phyloP scores from a whole-genome alignment of 2,888 invertebrate species.

The Cataglyphis altisquamis region DNA sequence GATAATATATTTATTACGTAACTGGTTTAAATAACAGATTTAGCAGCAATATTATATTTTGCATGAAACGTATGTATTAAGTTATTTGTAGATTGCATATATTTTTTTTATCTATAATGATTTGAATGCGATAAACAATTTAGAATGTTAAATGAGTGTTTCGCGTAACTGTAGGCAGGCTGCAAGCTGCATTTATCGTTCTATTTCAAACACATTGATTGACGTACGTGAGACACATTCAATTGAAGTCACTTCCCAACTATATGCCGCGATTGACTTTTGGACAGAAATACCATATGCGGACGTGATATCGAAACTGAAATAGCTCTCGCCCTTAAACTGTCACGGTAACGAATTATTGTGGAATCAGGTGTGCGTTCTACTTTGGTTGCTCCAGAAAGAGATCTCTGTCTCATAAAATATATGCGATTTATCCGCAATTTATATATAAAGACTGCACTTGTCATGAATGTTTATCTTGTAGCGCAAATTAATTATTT shows the following conservation, averaged over 20 bases:
- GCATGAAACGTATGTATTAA: neutral
- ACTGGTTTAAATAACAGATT: neutral
- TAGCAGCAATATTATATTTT: neutral
- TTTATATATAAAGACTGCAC: slow-evolving; percentile 17
- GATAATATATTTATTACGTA: too few relatives aligned
- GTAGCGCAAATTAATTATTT: slow-evolving; percentile 4
- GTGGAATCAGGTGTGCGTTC: slow-evolving; percentile 46
- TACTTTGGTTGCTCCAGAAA: slow-evolving; percentile 17
- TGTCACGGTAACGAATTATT: slow-evolving; percentile 49
- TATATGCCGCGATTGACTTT: slow-evolving; percentile 66
- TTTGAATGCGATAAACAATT: slow-evolving; percentile 21
- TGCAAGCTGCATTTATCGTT: slow-evolving; percentile 36
- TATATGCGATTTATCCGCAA: slow-evolving; percentile 46
- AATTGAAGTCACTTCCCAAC: slow-evolving; percentile 59
- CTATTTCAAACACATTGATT: slow-evolving; percentile 54
- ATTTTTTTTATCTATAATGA: neutral
- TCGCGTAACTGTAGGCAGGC: neutral
- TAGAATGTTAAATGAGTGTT: slow-evolving; percentile 13
- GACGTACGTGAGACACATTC: slow-evolving; percentile 53
- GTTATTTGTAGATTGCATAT: slow-evolving; percentile 2
- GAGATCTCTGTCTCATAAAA: slow-evolving; percentile 32
- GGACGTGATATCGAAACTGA: slow-evolving; percentile 55
- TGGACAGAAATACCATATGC: slow-evolving; percentile 61
- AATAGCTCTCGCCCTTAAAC: slow-evolving; percentile 60
- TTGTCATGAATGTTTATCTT: slow-evolving; percentile 1